Evolutionary conservation across 2,888 invertebrate genomes (phyloP), one percentile per base, ranked within the genome.

Genomic region (Sphaerophoria rueppellii): DNA sequence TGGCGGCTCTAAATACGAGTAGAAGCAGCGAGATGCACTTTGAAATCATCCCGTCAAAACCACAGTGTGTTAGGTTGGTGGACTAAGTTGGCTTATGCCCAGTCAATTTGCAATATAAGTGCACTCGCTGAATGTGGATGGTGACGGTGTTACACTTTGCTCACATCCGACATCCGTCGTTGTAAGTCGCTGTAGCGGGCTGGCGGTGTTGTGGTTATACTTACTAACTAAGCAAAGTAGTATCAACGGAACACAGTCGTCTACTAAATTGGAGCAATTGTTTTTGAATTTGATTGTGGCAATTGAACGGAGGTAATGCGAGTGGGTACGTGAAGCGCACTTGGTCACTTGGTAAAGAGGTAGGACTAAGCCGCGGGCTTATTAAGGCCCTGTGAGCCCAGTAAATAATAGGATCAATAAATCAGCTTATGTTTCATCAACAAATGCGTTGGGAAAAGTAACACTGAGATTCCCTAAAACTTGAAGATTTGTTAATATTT

Each of bases 251-350:
- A 67, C 57, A 58, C 48, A 77, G 76, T 85, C 85, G 85, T 73
- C 85, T 85, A 76, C 76, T 88, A 88, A 90, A 90, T 90, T 91
- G 90, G 90, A 88, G 88, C 89, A 90, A 91, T 90, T 90, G 89
- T 88, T 89, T 89, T 88, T 88, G 89, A 90, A 90, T 91, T 91
- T 91, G 91, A 91, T 91, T 91, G 91, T 89, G 90, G 89, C 91
- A 91, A 91, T 91, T 91, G 90, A 90, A 89, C 90, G 89, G 88
- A 87, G 89, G 88, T 88, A 87, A 87, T 69, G 75, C 55, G 75
- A 86, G 24, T 24, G 2, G 24, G 24, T 24, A 86, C 82, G 87
- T 81, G 86, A 82, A 86, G 87, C 87, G 87, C 88, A 88, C n/a
- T n/a, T 87, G 88, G 88, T 82, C 87, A 87, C 85, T 85, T 85